A percentile compares a stretch with the other conserved stretches of the same genome.
phyloP scores from a whole-genome alignment of 2,888 invertebrate species.

The Dryobotodes eremita region DNA sequence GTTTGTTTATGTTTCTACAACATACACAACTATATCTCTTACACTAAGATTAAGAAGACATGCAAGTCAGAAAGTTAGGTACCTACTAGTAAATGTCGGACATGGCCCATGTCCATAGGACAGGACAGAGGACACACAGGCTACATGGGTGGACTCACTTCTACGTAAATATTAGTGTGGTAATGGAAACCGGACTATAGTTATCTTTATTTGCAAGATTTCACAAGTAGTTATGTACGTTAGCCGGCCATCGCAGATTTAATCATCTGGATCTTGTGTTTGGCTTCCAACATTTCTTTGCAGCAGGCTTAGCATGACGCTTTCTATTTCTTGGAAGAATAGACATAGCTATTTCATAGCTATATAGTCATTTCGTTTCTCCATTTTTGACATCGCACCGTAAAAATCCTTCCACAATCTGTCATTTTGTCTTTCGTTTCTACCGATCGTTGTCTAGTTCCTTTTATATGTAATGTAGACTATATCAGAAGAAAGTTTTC shows the following conservation, averaged over 20 bases:
- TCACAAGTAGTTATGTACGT: not conserved
- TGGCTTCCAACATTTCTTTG: not conserved
- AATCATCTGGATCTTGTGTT: not conserved
- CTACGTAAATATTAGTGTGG: constrained; percentile 32
- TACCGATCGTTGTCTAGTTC: too few relatives aligned
- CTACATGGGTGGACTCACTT: constrained; percentile 40
- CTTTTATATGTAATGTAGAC: too few relatives aligned
- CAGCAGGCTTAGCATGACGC: too few relatives aligned
- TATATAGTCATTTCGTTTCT: too few relatives aligned
- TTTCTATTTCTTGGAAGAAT: too few relatives aligned
- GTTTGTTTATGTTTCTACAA: constrained; percentile 40
- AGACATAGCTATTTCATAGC: too few relatives aligned
- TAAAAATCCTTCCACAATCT: too few relatives aligned
- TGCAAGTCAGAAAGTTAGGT: constrained; percentile 30
- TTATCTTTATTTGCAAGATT: constrained; percentile 7
- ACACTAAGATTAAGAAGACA: constrained; percentile 46
- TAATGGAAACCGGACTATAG: constrained; percentile 30
- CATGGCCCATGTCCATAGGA: constrained; percentile 14
- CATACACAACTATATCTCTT: constrained; percentile 37
- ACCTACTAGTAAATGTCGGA: constrained; percentile 38
- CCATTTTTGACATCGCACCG: too few relatives aligned
- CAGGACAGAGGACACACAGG: constrained; percentile 30
- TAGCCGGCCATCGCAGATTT: constrained; percentile 23
- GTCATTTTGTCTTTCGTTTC: too few relatives aligned
- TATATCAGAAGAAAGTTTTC: too few relatives aligned